Conservation (phyloP, 2,113 vertebrate genomes). For the Heliornis fulica region DNA sequence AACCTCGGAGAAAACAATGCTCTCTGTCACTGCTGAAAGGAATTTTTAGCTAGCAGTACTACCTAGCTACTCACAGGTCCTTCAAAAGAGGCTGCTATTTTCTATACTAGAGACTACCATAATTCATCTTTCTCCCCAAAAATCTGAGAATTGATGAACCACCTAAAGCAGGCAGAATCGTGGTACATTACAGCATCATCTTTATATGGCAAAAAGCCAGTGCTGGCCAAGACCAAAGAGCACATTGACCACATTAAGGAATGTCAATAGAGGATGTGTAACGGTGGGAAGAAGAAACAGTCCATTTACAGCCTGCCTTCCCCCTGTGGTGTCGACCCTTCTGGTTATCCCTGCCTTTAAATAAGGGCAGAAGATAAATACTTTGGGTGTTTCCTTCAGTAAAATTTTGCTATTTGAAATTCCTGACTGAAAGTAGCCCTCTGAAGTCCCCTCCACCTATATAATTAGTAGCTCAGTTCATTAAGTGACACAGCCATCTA, state of each 20-base stretch:
- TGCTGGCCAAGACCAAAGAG: not conserved
- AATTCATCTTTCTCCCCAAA: not conserved
- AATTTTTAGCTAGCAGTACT: not conserved
- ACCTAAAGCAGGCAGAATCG: not conserved
- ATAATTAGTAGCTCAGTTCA: conserved; percentile 58
- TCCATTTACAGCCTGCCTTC: not conserved
- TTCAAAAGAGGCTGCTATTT: not conserved
- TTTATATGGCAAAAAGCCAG: not conserved
- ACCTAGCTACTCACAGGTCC: not conserved
- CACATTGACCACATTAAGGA: not conserved
- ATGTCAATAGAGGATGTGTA: not conserved
- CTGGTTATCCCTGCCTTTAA: not conserved
- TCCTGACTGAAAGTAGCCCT: conserved; percentile 14
- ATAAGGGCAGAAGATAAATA: not conserved
- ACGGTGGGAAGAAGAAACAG: not conserved
- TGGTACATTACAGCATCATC: not conserved
- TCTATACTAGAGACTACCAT: not conserved
- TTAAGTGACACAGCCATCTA: conserved; percentile 36
- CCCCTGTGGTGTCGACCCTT: not conserved
- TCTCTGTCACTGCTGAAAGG: not conserved
- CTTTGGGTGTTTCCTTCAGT: not conserved
- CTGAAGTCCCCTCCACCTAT: conserved; percentile 43
- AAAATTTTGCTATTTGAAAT: conserved; percentile 48
- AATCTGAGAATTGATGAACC: not conserved
- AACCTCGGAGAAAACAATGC: not conserved